Evolutionary conservation across 2,113 vertebrate species (phyloP), one percentile per base, ranked within the genome.

Genomic region (Tachuris rubrigastra): DNA sequence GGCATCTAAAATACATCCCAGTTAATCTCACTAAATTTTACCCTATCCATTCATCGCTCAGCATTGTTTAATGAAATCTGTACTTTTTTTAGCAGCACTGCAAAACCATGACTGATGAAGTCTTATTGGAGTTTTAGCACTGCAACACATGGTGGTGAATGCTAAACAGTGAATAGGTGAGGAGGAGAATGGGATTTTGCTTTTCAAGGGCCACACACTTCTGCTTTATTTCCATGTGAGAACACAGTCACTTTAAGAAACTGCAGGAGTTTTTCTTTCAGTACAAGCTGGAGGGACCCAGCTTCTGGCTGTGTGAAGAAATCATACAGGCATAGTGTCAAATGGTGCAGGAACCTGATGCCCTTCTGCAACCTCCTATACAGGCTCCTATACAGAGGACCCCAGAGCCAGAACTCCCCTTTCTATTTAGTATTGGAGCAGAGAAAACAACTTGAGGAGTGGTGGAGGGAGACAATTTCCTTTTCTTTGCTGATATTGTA

Each of bases 41-140:
- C 47, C 87, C 85, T 66, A 22, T 66, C 90, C 89, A 65, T 95
- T 89, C 94, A 96, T 85, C 3, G 22, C 20, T 28, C 85, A 74
- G 78, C 80, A 50, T 60, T 87, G 72, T 95, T 96, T 96, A 96
- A 96, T 96, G 95, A 98, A 95, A 96, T 72, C 82, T 68, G 25
- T 68, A 53, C 71, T 11, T 87, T 25, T 80, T 93, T 76, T 52
- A 96, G 52, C 59, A 88, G 46, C 52, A 50, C 77, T 65, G 79
- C 44, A 77, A 89, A 95, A 42, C 71, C 91, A 75, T 65, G 82
- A 75, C 74, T 78, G 94, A 96, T 92, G 87, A 46, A 67, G 58
- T 69, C 79, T 74, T 31, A 41, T 5, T 88, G 96, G 89, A 91
- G 55, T 8, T 63, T 55, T 50, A 87, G 87, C 66, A 58, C 63